phyloP scores from a whole-genome alignment of 1,140 invertebrate genomes.

The Leptopilina boulardi region DNA sequence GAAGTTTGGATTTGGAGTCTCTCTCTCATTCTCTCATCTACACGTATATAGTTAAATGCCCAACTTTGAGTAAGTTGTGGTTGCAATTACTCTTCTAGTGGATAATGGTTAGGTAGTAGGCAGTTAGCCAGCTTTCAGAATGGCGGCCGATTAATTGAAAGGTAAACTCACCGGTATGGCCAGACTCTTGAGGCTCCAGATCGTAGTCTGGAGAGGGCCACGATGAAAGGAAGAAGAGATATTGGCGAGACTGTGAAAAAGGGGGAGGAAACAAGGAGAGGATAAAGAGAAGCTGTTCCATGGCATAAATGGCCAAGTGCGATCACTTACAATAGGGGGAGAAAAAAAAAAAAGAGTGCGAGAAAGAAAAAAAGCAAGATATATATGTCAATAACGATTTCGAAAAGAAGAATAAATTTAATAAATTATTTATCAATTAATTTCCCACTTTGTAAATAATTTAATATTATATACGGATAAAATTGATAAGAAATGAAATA shows the following conservation, averaged over 20 bases:
- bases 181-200: slow-evolving; percentile 64
- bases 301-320: slow-evolving; percentile 11
- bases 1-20: slow-evolving; percentile 7
- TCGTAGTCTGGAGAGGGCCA: slow-evolving; percentile 39
- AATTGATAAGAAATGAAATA: too few species aligned
- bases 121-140: slow-evolving; percentile 60
- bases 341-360: slow-evolving; percentile 49
- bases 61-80: slow-evolving; percentile 55
- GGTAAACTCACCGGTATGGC: slow-evolving; percentile 69
- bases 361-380: slow-evolving; percentile 47
- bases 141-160: slow-evolving; percentile 71
- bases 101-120: slow-evolving; percentile 69
- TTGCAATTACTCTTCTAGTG: slow-evolving; percentile 70
- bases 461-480: too few species aligned
- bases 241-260: slow-evolving; percentile 13
- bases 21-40: background rate
- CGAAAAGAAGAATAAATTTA: too few species aligned
- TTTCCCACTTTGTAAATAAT: too few species aligned
- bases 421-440: too few species aligned
- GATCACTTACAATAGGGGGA: slow-evolving; percentile 62
- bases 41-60: slow-evolving; percentile 25
- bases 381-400: too few species aligned
- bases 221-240: slow-evolving; percentile 44
- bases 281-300: slow-evolving; percentile 25
- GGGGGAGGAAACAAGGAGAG: slow-evolving; percentile 36